These are phyloP conservation scores for Drosophila azteca DNA, from an alignment of 1,140 invertebrate species.

Conservation along the genomic window DNA sequence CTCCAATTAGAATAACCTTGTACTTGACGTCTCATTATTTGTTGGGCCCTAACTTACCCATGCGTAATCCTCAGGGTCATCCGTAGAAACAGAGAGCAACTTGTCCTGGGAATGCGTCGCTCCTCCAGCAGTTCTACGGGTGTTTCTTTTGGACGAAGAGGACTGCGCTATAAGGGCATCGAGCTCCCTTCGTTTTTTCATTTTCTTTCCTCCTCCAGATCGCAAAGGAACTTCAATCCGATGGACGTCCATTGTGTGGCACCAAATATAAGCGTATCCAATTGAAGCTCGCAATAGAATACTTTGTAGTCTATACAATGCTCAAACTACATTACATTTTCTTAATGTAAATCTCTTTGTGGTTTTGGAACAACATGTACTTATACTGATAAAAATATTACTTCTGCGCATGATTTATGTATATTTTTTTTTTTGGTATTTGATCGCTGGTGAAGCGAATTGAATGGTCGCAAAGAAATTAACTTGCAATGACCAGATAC, in stretches of 20 bases:
- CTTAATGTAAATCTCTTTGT: conserved; percentile 30
- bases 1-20: conserved; percentile 17
- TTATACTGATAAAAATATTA: conserved; percentile 53
- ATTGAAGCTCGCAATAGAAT: conserved; percentile 18
- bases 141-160: conserved; percentile 61
- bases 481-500: too few species aligned
- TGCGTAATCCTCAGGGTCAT: conserved; percentile 83
- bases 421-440: too few species aligned
- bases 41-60: conserved; percentile 55
- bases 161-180: conserved; percentile 84
- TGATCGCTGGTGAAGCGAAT: too few species aligned
- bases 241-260: conserved; percentile 73
- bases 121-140: conserved; percentile 44
- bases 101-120: conserved; percentile 81
- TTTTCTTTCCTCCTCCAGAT: conserved; percentile 84
- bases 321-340: conserved; percentile 39
- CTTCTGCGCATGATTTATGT: conserved; percentile 54
- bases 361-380: conserved; percentile 45
- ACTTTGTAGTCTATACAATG: conserved; percentile 22
- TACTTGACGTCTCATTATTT: conserved; percentile 1
- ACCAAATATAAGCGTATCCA: conserved; percentile 18
- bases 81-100: conserved; percentile 84
- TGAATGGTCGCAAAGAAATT: too few species aligned
- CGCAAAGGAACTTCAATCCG: conserved; percentile 81
- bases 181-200: conserved; percentile 85